Base-by-base conservation (phyloP, 2,113 vertebrate species). In the Forbesichthys papilliferus region DNA sequence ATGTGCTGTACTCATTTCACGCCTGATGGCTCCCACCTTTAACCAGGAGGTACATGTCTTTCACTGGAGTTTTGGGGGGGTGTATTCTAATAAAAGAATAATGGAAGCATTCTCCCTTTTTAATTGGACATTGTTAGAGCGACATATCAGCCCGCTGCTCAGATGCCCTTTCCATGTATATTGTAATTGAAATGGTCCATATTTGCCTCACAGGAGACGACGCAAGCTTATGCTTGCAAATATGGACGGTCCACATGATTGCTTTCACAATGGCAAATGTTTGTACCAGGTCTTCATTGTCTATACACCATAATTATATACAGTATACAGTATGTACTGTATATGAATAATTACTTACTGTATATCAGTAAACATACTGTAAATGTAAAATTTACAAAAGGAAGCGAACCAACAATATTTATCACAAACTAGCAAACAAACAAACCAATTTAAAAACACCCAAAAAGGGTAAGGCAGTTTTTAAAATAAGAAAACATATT, bases 41-140 rank as follows among this genome's bases (percentile, higher is more conserved):
- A 88, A 88, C 85, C 81, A 42, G 54, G 66, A 81, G 82, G 78
- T 74, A 79, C 80, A 81, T 79, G 84, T 83, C 83, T 83, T 66
- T 83, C 58, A 49, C 16, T 65, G 77, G 77, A 33, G 66, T 87
- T 85, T 77, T 61, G 56, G 81, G 77, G 73, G 69, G 18, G 63
- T 59, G 64, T 71, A 77, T 87, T 88, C 79, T 90, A 91, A 89
- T 91, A 90, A 87, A 85, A 84, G 80, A 90, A 92, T 91, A 91
- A 91, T 86, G 74, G 79, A 91, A 83, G 88, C 77, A 80, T 90
- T 92, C 84, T 86, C 78, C 66, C 64, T 82, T 90, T 92, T 92
- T 92, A 93, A 93, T 93, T 93, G 93, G 90, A 93, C 90, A 89
- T 91, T 91, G 90, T 93, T 85, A 84, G 84, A 88, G 75, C 89